Evolutionary conservation across 2,113 vertebrate species (phyloP).

Genomic region (Girardinichthys multiradiatus): DNA sequence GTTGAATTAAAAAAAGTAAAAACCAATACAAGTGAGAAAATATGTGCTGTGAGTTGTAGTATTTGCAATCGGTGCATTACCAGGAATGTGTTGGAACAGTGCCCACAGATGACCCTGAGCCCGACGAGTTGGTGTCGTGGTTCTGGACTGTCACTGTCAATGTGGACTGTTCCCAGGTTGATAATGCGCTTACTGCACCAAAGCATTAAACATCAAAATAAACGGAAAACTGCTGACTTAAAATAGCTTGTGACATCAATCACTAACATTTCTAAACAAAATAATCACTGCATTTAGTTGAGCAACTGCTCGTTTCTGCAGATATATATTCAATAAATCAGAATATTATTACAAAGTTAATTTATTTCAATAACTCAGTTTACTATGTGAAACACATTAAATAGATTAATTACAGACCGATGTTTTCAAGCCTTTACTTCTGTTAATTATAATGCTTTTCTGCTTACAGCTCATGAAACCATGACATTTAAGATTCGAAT

Average conservation of each 20-base stretch:
- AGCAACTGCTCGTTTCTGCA: not conserved
- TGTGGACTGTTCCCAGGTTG: conserved; percentile 75
- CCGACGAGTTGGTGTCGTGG: conserved; percentile 66
- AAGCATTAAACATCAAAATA: not conserved
- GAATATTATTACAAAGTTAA: too few relatives aligned
- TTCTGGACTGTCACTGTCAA: conserved; percentile 63
- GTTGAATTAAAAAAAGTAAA: not conserved
- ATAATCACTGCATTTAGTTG: not conserved
- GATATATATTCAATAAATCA: not conserved
- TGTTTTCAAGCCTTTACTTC: too few relatives aligned
- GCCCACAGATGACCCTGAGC: conserved; percentile 75
- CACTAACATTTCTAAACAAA: not conserved
- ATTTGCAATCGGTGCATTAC: conserved; percentile 43
- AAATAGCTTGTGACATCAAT: not conserved
- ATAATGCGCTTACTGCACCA: conserved; percentile 75
- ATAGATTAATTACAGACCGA: too few relatives aligned
- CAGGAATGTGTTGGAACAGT: conserved; percentile 78
- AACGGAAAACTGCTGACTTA: not conserved
- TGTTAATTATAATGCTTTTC: too few relatives aligned
- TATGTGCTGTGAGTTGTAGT: not conserved
- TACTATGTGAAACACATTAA: too few relatives aligned
- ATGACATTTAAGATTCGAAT: too few relatives aligned
- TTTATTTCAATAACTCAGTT: too few relatives aligned
- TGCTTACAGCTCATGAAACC: too few relatives aligned
- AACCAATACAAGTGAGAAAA: not conserved